Percentiles rank a stretch among this genome's conserved stretches.
Conservation (phyloP, 2,797 vertebrate genomes). For the Capromys pilorides region DNA sequence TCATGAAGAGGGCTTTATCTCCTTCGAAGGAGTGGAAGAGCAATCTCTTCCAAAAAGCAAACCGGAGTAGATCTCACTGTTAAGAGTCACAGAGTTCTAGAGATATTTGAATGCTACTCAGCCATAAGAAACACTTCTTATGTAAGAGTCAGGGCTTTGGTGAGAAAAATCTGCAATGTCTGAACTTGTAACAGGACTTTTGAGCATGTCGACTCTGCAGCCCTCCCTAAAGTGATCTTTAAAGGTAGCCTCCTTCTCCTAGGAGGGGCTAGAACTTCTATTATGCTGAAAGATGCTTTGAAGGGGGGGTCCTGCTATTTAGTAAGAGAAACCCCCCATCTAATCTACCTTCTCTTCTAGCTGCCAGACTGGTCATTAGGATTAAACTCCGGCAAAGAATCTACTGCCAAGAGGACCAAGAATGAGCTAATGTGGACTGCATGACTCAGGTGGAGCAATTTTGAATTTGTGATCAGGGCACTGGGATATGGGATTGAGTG, state of each 20-base stretch:
- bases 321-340: background rate
- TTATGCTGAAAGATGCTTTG: background rate
- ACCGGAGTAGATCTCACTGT: background rate
- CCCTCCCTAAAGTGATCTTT: background rate
- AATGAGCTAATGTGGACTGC: rapidly evolving
- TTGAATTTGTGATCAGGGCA: background rate
- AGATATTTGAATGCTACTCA: background rate
- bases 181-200: background rate
- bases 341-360: no score
- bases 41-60: background rate
- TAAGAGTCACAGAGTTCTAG: background rate
- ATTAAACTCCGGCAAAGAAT: background rate
- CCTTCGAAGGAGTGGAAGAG: background rate
- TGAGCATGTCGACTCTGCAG: background rate
- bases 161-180: background rate
- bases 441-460: background rate
- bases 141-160: no score
- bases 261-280: background rate
- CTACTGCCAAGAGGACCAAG: background rate
- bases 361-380: background rate
- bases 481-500: no score
- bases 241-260: background rate
- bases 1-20: background rate
- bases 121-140: background rate
- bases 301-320: rapidly evolving